Evolutionary conservation across 2,888 invertebrate genomes (phyloP), one percentile per base, ranked within the genome.

Genomic region (Latheticus oryzae): DNA sequence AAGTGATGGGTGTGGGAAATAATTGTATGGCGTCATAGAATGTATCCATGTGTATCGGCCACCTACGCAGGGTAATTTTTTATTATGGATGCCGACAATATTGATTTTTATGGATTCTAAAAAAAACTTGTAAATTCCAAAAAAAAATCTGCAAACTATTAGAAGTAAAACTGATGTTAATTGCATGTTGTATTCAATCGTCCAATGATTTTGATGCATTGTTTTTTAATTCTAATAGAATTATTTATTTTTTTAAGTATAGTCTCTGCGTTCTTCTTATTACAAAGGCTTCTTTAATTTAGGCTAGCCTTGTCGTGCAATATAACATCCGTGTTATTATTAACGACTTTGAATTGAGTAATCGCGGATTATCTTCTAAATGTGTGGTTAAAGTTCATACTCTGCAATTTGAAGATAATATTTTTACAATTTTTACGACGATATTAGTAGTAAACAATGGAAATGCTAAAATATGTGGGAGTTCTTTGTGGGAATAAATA

Each of bases 1-100:
- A 42, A 21, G 40, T n/a, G n/a, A 19, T 35, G n/a, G 40, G 42
- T 45, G 45, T 45, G 45, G 45, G 32, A 9, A 3, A 17, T 32
- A 17, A 16, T 17, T 32, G 11, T 7, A 11, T 30, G 7, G 21
- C 32, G 45, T 16, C 40, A 40, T 9, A 23, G 21, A 5, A 2
- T 19, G n/a, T 40, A 30, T 15, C 17, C 26, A 43, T 43, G 28
- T 16, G 43, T 9, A 30, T 28, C 32, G 5, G 5, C 33, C 45
- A 45, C 45, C 45, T 11, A 45, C 45, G 15, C 12, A 11, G 8
- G 17, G 11, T 43, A 11, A 16, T 17, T 12, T 8, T 26, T 42
- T 15, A 11, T 21, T 26, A 23, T 24, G 7, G 8, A 5, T 5
- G 26, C 13, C 24, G 15, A 3, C 7, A 8, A 15, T 4, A 30